A percentile compares a stretch with the other conserved stretches of the same genome.
These are phyloP conservation scores for Tinamus guttatus DNA, from an alignment of 2,113 vertebrate species.

Conservation along the genomic window DNA sequence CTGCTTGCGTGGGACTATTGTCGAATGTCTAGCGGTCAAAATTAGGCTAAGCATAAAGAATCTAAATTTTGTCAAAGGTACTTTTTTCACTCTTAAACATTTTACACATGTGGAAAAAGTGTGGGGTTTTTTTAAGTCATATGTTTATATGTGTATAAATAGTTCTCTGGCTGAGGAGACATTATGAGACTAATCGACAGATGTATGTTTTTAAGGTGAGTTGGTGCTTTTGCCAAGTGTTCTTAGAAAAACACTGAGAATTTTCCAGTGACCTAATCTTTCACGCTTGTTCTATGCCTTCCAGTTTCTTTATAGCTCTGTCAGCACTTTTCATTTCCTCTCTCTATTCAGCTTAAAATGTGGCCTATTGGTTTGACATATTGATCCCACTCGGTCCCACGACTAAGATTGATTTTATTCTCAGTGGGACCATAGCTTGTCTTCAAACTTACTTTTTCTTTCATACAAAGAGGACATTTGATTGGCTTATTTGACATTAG, in stretches of 20 bases:
- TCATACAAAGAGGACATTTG: constrained; percentile 74
- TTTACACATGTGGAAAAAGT: neutral
- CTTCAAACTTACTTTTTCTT: constrained; percentile 80
- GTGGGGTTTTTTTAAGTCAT: neutral
- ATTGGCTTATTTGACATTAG: constrained; percentile 77
- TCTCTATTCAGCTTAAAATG: constrained; percentile 29
- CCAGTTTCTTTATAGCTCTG: neutral
- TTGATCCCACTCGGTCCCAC: constrained; percentile 78
- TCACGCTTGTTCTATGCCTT: neutral
- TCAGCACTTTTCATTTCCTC: constrained; percentile 54
- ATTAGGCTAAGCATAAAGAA: neutral
- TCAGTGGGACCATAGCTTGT: constrained; percentile 70
- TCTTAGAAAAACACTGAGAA: neutral
- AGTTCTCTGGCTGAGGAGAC: neutral
- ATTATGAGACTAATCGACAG: neutral
- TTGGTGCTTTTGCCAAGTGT: neutral
- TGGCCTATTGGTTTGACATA: constrained; percentile 63
- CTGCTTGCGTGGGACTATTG: neutral
- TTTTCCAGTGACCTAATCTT: constrained; percentile 31
- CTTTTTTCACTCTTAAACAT: neutral
- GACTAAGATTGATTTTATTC: constrained; percentile 87
- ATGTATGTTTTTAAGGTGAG: neutral
- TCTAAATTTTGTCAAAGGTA: neutral
- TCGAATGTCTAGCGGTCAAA: neutral
- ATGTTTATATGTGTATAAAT: neutral